These are phyloP conservation scores for Zophobas atratus DNA, from an alignment of 1,140 invertebrate genomes.

Conservation along the genomic window DNA sequence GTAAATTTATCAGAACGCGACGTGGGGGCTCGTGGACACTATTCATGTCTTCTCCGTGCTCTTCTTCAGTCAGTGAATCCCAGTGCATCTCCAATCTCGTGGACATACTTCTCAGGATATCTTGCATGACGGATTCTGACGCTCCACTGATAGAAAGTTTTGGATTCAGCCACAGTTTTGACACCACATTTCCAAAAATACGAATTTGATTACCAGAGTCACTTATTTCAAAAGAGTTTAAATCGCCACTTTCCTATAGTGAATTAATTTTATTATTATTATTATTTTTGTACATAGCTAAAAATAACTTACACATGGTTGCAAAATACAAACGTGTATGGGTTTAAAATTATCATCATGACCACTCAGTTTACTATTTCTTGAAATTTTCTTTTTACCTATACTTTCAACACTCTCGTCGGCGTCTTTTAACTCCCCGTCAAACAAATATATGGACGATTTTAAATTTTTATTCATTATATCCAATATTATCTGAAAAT, in stretches of 20 bases:
- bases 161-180: conserved; percentile 80
- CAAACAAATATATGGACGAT: conserved; percentile 74
- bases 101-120: conserved; percentile 83
- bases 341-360: conserved; percentile 61
- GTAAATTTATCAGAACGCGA: conserved; percentile 80
- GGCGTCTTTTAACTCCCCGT: conserved; percentile 73
- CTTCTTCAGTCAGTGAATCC: conserved; percentile 87
- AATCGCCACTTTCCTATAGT: conserved; percentile 3
- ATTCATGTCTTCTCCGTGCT: conserved; percentile 71
- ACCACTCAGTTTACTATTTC: conserved; percentile 65
- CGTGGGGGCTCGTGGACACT: conserved; percentile 86
- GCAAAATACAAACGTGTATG: conserved; percentile 73
- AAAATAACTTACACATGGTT: conserved; percentile 76
- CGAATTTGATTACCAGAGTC: conserved; percentile 70
- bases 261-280: conserved; percentile 1
- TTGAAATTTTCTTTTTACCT: conserved; percentile 71
- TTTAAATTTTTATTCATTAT: conserved; percentile 73
- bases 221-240: conserved; percentile 27
- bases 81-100: conserved; percentile 88
- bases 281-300: conserved; percentile 25
- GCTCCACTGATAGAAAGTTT: conserved; percentile 80
- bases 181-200: conserved; percentile 77
- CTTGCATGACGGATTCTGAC: conserved; percentile 79
- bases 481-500: conserved; percentile 73
- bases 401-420: conserved; percentile 72